phyloP scores from a whole-genome alignment of 2,888 invertebrate genomes.

The Lepidocyrtoides sp. region DNA sequence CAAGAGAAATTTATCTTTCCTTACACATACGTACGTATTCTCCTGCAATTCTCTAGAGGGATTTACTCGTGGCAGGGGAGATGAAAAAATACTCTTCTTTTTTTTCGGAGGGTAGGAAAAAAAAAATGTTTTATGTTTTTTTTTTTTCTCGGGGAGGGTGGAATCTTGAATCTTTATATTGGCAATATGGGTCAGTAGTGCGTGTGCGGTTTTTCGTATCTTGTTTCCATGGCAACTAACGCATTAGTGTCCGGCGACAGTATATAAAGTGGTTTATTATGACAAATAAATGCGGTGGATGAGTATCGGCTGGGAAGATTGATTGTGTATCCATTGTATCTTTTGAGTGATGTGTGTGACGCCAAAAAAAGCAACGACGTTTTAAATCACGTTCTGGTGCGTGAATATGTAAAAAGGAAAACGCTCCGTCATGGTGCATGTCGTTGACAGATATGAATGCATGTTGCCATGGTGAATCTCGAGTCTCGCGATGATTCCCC shows the following conservation, averaged over 20 bases:
- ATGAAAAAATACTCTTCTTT: neutral
- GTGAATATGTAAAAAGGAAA: no score
- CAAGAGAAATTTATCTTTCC: slow-evolving; percentile 42
- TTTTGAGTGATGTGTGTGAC: no score
- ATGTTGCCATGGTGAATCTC: no score
- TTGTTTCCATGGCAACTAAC: neutral
- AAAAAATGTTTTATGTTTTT: neutral
- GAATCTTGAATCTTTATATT: neutral
- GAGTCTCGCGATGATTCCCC: no score
- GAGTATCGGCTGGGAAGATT: no score
- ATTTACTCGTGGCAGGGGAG: neutral
- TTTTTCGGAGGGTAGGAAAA: neutral
- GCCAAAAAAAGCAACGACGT: no score
- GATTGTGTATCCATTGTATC: no score
- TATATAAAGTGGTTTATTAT: slow-evolving; percentile 32
- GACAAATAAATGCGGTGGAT: no score
- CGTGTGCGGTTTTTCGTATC: neutral
- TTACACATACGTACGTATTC: neutral
- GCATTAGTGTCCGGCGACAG: neutral
- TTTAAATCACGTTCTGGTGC: no score
- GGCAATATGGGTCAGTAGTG: slow-evolving; percentile 6
- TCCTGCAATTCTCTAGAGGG: slow-evolving; percentile 50
- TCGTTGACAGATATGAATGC: no score
- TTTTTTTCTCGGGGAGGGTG: neutral
- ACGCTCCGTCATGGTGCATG: no score